Conservation (phyloP, 2,797 vertebrate genomes). For the Sebastes taczanowskii region DNA sequence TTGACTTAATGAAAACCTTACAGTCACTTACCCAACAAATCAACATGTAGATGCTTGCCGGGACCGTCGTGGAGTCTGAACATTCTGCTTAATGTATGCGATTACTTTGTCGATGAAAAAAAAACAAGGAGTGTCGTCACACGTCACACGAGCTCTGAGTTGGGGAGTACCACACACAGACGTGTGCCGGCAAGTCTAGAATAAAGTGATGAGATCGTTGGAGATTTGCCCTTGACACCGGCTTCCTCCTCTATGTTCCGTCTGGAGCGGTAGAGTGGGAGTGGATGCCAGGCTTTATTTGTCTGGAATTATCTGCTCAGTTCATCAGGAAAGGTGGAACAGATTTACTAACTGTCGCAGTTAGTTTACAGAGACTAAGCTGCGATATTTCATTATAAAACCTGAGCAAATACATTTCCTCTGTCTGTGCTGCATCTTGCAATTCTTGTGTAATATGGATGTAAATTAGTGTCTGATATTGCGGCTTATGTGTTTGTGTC, state of each 20-base stretch:
- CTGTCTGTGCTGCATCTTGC: slow-evolving; percentile 43
- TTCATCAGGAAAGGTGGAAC: slow-evolving; percentile 63
- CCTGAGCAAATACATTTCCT: slow-evolving; percentile 53
- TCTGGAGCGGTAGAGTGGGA: slow-evolving; percentile 24
- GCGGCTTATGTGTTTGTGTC: slow-evolving; percentile 43
- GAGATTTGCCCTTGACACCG: slow-evolving; percentile 27
- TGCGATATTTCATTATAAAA: slow-evolving; percentile 55
- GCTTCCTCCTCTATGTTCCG: slow-evolving; percentile 11
- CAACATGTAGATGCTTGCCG: slow-evolving; percentile 40
- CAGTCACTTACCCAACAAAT: slow-evolving; percentile 36
- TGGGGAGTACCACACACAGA: neutral
- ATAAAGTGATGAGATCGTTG: slow-evolving; percentile 17
- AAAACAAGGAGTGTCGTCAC: slow-evolving; percentile 19
- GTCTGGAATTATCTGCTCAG: slow-evolving; percentile 53
- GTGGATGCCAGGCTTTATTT: slow-evolving; percentile 54
- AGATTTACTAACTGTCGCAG: slow-evolving; percentile 54
- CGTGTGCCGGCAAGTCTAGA: slow-evolving; percentile 13
- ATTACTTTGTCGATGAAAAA: slow-evolving; percentile 11
- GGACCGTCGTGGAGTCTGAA: slow-evolving; percentile 9
- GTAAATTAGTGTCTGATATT: slow-evolving; percentile 59
- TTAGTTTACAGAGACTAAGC: slow-evolving; percentile 56
- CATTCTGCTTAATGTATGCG: neutral
- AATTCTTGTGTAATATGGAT: slow-evolving; percentile 61
- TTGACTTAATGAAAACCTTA: slow-evolving; percentile 39
- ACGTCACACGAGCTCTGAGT: slow-evolving; percentile 1